phyloP scores from a whole-genome alignment of 2,797 vertebrate species.

The Gorsachius magnificus region DNA sequence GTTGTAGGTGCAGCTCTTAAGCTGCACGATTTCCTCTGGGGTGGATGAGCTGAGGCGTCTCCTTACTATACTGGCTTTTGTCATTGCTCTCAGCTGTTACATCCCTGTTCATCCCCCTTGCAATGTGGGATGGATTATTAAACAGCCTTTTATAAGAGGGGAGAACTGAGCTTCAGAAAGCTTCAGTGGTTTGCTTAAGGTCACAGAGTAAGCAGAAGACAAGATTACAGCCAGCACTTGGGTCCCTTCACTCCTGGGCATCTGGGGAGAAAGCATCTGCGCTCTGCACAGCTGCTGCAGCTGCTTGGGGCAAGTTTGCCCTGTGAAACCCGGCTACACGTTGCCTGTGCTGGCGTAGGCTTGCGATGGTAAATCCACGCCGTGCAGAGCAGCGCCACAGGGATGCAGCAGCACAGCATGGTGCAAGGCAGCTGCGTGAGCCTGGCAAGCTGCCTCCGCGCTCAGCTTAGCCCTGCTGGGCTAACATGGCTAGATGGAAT shows the following conservation, averaged over 20 bases:
- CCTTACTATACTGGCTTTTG: neutral
- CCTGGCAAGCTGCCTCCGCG: neutral
- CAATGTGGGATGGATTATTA: neutral
- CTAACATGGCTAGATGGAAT: neutral
- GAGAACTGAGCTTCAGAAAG: neutral
- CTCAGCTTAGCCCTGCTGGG: neutral
- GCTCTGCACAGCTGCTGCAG: slow-evolving; percentile 8
- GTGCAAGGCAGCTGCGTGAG: neutral
- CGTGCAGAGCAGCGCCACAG: neutral
- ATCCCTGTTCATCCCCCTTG: neutral
- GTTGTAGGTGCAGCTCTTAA: neutral
- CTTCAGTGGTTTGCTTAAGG: neutral
- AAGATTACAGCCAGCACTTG: neutral
- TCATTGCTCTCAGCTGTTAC: neutral
- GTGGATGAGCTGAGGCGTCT: neutral
- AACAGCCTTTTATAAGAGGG: slow-evolving; percentile 3
- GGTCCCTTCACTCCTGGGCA: neutral
- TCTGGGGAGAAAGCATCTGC: neutral
- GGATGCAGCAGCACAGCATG: neutral
- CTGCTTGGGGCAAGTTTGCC: neutral
- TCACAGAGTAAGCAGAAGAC: neutral
- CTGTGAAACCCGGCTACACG: neutral
- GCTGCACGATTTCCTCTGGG: neutral
- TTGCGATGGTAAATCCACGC: neutral
- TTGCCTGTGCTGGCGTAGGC: neutral